phyloP scores from a whole-genome alignment of 2,113 vertebrate genomes.

The Dromaius novaehollandiae region DNA sequence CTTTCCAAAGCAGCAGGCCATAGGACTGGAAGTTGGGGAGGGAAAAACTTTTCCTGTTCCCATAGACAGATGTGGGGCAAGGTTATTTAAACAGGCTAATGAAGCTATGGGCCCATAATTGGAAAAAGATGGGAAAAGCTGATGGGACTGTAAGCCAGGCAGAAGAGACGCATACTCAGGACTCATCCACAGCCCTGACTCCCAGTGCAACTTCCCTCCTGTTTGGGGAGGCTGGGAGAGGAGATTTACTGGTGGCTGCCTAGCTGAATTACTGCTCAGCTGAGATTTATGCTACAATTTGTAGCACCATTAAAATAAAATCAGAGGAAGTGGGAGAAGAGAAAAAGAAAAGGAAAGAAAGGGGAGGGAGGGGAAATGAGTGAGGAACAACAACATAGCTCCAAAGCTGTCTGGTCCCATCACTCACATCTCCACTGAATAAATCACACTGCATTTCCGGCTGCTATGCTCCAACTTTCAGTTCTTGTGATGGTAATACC shows the following conservation, averaged over 20 bases:
- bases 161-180: neutral
- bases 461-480: neutral
- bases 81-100: neutral
- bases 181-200: neutral
- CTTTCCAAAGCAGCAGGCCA: neutral
- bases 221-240: neutral
- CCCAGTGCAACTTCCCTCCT: neutral
- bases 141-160: neutral
- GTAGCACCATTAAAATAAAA: conserved; percentile 30
- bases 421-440: neutral
- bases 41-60: neutral
- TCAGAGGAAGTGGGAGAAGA: neutral
- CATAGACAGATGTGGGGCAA: neutral
- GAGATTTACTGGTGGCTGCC: neutral
- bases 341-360: neutral
- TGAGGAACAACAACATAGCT: neutral
- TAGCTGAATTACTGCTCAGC: neutral
- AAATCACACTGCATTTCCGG: conserved; percentile 1
- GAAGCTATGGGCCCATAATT: neutral
- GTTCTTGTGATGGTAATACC: neutral
- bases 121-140: neutral
- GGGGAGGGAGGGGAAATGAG: neutral
- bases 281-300: conserved; percentile 44
- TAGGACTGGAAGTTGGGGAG: neutral
- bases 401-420: conserved; percentile 20